phyloP scores from a whole-genome alignment of 2,797 vertebrate species.

The Anguilla obscura region DNA sequence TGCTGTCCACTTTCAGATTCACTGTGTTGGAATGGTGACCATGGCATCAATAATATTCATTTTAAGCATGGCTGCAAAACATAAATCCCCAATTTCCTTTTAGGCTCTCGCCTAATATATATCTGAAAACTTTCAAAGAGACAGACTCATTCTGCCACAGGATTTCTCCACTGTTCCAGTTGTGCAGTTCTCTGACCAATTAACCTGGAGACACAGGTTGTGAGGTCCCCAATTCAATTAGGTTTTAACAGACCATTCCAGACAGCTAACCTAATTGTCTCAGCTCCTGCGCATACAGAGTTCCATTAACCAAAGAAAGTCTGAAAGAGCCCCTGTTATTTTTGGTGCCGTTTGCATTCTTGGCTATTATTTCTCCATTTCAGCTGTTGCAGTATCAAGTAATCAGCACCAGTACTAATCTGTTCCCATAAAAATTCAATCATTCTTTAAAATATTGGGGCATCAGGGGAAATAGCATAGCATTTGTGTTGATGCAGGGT shows the following conservation, averaged over 20 bases:
- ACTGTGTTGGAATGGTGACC: background rate
- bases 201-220: constrained; percentile 21
- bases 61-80: constrained; percentile 1
- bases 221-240: constrained; percentile 21
- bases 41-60: constrained; percentile 14
- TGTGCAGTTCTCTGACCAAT: constrained; percentile 26
- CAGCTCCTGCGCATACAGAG: background rate
- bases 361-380: background rate
- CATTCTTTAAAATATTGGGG: background rate
- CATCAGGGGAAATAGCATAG: background rate
- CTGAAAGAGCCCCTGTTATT: background rate
- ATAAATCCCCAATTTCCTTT: background rate
- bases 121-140: background rate
- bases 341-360: background rate
- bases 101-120: background rate
- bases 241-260: constrained; percentile 15
- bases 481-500: background rate
- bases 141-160: background rate
- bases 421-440: background rate
- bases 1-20: background rate
- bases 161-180: background rate
- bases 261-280: constrained; percentile 16
- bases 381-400: background rate
- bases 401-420: background rate
- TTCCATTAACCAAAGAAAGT: constrained; percentile 13